Evolutionary conservation across 2,113 vertebrate species (phyloP).

Genomic region (Rynchops niger): DNA sequence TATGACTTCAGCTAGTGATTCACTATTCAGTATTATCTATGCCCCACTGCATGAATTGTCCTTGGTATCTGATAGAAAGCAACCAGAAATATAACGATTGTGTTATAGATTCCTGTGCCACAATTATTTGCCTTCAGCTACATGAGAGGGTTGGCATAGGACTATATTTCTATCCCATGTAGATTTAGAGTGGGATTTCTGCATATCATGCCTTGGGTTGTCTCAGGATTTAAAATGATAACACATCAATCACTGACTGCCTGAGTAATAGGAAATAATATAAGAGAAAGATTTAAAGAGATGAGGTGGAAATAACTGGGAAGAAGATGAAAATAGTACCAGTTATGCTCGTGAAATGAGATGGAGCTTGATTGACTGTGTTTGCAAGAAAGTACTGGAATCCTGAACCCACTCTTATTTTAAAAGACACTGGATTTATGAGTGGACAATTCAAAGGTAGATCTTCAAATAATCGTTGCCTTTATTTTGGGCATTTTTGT

Average conservation of each 20-base stretch:
- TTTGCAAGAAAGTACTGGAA: background rate
- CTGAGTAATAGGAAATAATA: background rate
- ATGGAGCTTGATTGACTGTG: background rate
- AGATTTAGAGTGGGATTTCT: background rate
- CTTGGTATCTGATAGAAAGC: background rate
- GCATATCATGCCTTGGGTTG: background rate
- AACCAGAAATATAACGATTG: background rate
- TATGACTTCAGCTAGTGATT: background rate
- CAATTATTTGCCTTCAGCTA: background rate
- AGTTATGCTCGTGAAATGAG: background rate
- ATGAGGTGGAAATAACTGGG: background rate
- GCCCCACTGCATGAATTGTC: background rate
- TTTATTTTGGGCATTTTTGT: background rate
- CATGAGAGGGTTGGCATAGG: background rate
- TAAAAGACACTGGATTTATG: background rate
- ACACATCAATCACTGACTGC: background rate
- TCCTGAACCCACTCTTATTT: background rate
- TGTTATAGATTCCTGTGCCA: background rate
- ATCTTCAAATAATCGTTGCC: background rate
- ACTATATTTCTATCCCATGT: background rate
- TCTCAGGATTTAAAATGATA: background rate
- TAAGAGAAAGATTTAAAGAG: background rate
- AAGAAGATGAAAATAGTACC: background rate
- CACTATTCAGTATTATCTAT: background rate
- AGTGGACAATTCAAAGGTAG: background rate